Evolutionary conservation across 35 echinoderm and acorn worm genomes (phyloP).

Genomic region (Eucidaris tribuloides): DNA sequence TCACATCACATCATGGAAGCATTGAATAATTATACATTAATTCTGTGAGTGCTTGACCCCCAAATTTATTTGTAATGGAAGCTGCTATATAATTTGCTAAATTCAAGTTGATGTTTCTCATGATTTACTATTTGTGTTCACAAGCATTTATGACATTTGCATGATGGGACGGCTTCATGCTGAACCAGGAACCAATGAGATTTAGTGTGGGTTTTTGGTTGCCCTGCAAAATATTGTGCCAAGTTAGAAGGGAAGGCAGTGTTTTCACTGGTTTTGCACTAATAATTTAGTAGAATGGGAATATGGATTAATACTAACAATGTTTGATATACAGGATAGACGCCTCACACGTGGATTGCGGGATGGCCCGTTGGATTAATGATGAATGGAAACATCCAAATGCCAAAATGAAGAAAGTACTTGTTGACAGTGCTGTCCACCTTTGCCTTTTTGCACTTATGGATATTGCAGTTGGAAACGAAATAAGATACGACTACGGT

Average conservation of each 20-base stretch:
- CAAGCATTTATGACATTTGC: neutral
- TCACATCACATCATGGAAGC: neutral
- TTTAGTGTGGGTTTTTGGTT: neutral
- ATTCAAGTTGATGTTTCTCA: neutral
- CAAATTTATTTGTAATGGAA: neutral
- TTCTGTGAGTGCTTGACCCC: neutral
- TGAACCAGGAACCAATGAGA: neutral
- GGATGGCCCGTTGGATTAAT: constrained; percentile 22
- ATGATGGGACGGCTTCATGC: neutral
- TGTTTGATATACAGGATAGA: constrained; percentile 29
- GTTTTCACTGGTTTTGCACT: neutral
- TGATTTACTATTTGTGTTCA: neutral
- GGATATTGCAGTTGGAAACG: neutral
- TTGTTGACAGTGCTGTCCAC: neutral
- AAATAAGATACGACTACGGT: constrained; percentile 58
- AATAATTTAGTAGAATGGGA: neutral
- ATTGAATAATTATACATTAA: neutral
- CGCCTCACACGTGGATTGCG: constrained; percentile 13
- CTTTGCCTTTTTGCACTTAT: constrained; percentile 54
- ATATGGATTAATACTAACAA: neutral
- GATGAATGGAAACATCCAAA: constrained; percentile 18
- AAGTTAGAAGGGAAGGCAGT: neutral
- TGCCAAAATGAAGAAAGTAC: constrained; percentile 39
- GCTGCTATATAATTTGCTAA: neutral
- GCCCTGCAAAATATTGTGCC: neutral